phyloP scores from a whole-genome alignment of 2,797 vertebrate genomes.

The Argya squamiceps region DNA sequence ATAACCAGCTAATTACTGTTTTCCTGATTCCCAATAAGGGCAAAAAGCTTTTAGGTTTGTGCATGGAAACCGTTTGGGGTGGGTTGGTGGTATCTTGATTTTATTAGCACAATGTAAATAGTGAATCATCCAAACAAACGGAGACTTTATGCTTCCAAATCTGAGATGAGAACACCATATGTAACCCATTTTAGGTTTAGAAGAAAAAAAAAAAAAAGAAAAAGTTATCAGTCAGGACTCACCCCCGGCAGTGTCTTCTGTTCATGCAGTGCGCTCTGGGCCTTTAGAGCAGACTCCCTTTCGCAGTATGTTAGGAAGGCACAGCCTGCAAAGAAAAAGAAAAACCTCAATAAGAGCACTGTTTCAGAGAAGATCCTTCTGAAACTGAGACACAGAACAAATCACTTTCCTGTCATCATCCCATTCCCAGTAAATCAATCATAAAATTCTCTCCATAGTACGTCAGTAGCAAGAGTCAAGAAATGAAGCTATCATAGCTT shows the following conservation, averaged over 20 bases:
- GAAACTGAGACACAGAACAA: background rate
- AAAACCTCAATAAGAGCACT: background rate
- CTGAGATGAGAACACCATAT: background rate
- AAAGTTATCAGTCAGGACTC: conserved; percentile 46
- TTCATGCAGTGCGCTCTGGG: conserved; percentile 84
- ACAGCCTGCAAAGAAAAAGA: conserved; percentile 76
- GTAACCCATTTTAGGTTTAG: background rate
- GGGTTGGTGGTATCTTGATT: background rate
- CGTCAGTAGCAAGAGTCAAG: background rate
- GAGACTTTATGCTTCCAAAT: background rate
- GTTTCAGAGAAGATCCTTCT: background rate
- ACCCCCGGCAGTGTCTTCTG: conserved; percentile 87
- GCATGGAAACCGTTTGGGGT: background rate
- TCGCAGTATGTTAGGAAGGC: conserved; percentile 87
- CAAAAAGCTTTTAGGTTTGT: background rate
- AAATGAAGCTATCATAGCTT: background rate
- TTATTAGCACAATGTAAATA: background rate
- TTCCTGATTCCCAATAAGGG: background rate
- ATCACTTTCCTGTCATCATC: background rate
- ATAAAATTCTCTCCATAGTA: background rate
- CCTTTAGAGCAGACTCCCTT: conserved; percentile 85
- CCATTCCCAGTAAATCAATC: background rate
- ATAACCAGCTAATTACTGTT: background rate
- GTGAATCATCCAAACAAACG: background rate
- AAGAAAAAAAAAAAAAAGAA: background rate